Base-by-base conservation (phyloP, 2,797 vertebrate genomes). In the Falco rusticolus region DNA sequence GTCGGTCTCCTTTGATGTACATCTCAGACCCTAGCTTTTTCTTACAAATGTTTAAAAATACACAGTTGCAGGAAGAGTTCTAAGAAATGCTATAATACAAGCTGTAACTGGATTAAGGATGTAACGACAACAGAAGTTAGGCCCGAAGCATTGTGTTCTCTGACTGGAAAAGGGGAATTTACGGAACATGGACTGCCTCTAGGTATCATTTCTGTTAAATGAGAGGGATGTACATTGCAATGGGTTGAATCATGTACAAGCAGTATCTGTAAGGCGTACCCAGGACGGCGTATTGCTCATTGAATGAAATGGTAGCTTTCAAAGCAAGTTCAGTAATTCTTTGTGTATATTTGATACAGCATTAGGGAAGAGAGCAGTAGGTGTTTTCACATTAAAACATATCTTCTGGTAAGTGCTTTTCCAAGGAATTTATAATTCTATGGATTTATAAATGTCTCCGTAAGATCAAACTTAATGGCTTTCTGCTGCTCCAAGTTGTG, bases 111-210 rank as follows among this genome's bases (percentile, higher is more conserved):
- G 33, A 31, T 31, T 37, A 5, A 24, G 72, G 43, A 7, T 29
- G 79, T 39, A 8, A 31, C 43, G 39, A 72, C 50, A 78, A 22
- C 16, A 54, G 72, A 50, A 59, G 14, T 2, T 64, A 41, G 13
- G 25, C 41, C 51, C 43, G 43, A 68, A 72, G 11, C 53, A 3
- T 24, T 43, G 34, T 13, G 1, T 75, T 89, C 22, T 57, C 25
- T 39, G 13, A 9, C 45, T 41, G 54, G 60, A 70, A 51, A 50
- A 43, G 75, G 25, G 60, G 28, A 45, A 51, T 72, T 78, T 0
- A 0, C 16, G 31, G 1, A 2, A 4, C 0, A 1, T 3, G 16
- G 47, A 2, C 12, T 34, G 37, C 25, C 66, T 51, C 11, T 7
- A 2, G 31, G 43, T 60, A 8, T 57, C 57, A 19, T 39, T 77